phyloP scores from a whole-genome alignment of 1,140 invertebrate genomes.

The Rhopalosiphum padi region DNA sequence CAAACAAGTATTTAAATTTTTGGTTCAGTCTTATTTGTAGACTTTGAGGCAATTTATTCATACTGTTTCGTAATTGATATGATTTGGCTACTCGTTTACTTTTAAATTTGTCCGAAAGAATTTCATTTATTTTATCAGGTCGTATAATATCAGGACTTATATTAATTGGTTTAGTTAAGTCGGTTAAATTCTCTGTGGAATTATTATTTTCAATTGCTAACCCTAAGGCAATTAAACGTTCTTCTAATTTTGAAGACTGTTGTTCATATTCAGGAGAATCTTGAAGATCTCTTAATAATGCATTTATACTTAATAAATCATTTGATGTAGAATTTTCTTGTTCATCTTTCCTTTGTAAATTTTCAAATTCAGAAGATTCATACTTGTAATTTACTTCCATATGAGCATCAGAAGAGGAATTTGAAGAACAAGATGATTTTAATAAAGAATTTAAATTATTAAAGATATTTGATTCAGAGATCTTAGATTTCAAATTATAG shows the following conservation, averaged over 20 bases:
- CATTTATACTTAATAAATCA: not conserved
- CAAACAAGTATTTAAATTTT: conserved; percentile 56
- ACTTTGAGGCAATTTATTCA: conserved; percentile 32
- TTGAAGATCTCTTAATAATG: conserved; percentile 48
- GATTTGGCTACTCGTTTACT: conserved; percentile 51
- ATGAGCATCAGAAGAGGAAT: not conserved
- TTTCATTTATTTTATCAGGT: conserved; percentile 3
- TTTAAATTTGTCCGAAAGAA: conserved; percentile 45
- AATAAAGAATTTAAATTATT: conserved; percentile 33
- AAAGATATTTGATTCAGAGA: conserved; percentile 28
- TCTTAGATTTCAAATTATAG: not conserved
- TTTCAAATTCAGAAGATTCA: not conserved
- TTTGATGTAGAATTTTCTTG: not conserved
- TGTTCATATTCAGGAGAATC: conserved; percentile 49
- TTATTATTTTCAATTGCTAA: conserved; percentile 20
- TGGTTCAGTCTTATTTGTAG: conserved; percentile 50
- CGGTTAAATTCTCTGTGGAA: not conserved
- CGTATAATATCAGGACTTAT: not conserved
- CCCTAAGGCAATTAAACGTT: not conserved
- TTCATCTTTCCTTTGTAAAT: not conserved
- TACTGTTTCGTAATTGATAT: conserved; percentile 48
- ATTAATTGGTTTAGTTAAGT: not conserved
- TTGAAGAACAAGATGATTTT: not conserved
- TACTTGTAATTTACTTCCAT: conserved; percentile 17
- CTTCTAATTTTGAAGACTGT: not conserved